phyloP scores from a whole-genome alignment of 35 echinoderm and acorn worm genomes.

The Holothuria glaberrima region DNA sequence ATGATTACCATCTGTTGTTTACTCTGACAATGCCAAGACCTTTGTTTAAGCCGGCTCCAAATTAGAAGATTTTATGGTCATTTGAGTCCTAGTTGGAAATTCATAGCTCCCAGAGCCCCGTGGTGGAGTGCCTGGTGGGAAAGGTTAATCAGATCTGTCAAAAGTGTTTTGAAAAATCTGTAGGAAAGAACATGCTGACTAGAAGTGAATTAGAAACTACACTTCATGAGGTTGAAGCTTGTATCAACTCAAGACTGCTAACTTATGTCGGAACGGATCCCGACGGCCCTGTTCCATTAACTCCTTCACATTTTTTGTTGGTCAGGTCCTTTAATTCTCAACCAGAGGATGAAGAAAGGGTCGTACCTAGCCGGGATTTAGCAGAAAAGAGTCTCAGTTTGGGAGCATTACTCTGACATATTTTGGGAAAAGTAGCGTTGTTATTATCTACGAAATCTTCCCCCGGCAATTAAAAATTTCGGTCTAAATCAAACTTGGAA shows the following conservation, averaged over 20 bases:
- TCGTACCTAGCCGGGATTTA: not conserved
- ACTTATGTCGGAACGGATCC: no score
- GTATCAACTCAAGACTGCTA: conserved; percentile 28
- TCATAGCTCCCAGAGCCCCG: not conserved
- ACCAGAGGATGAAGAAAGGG: not conserved
- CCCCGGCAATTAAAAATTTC: conserved; percentile 26
- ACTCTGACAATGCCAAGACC: conserved; percentile 19
- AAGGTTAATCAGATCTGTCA: conserved; percentile 30
- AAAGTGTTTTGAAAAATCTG: conserved; percentile 44
- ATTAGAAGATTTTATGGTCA: conserved; percentile 7
- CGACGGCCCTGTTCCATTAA: conserved; percentile 9
- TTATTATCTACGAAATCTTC: conserved; percentile 12
- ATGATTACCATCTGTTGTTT: not conserved
- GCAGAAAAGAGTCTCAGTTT: not conserved
- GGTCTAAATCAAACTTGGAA: not conserved
- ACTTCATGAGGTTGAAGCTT: conserved; percentile 42
- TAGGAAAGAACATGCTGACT: conserved; percentile 6
- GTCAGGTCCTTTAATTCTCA: not conserved
- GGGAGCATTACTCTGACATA: no score
- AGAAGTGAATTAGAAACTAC: no score
- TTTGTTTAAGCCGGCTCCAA: not conserved
- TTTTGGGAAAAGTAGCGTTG: conserved; percentile 17
- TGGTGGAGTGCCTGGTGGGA: conserved; percentile 46
- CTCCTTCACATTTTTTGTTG: conserved; percentile 16
- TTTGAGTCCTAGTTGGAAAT: conserved; percentile 26